A percentile compares a stretch with the other conserved stretches of the same genome.
phyloP scores from a whole-genome alignment of 2,797 vertebrate genomes.

The Poliocrania exsul region DNA sequence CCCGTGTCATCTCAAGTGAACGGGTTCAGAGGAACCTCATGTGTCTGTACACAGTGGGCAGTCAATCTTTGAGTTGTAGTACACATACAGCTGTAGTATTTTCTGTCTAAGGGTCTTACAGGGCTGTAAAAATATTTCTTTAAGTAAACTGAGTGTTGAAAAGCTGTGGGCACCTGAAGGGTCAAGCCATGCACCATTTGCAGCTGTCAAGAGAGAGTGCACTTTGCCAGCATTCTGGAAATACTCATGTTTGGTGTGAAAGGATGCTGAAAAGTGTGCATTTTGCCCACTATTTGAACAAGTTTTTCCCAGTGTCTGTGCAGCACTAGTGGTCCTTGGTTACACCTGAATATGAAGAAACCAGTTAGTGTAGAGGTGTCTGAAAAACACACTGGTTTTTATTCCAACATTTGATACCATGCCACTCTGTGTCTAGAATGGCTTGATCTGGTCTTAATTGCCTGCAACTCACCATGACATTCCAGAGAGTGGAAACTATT shows the following conservation, averaged over 20 bases:
- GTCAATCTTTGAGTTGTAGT: neutral
- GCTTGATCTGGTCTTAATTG: neutral
- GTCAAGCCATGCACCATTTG: neutral
- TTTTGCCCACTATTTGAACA: neutral
- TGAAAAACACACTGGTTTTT: neutral
- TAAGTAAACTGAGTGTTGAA: neutral
- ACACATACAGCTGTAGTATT: neutral
- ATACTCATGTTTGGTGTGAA: neutral
- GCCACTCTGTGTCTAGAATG: neutral
- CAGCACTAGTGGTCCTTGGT: neutral
- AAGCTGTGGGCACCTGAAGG: neutral
- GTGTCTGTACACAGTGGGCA: neutral
- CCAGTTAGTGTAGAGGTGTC: neutral
- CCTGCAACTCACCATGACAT: neutral
- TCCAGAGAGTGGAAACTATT: neutral
- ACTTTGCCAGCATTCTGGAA: neutral
- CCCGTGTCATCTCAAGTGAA: neutral
- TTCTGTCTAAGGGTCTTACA: neutral
- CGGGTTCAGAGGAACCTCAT: neutral
- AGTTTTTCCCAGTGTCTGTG: neutral
- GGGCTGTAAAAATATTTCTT: neutral
- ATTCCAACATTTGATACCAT: accelerated
- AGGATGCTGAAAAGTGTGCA: neutral
- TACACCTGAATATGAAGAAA: neutral
- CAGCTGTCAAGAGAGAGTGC: neutral